phyloP scores from a whole-genome alignment of 2,888 invertebrate genomes.

The Archaeoteleia sp. region DNA sequence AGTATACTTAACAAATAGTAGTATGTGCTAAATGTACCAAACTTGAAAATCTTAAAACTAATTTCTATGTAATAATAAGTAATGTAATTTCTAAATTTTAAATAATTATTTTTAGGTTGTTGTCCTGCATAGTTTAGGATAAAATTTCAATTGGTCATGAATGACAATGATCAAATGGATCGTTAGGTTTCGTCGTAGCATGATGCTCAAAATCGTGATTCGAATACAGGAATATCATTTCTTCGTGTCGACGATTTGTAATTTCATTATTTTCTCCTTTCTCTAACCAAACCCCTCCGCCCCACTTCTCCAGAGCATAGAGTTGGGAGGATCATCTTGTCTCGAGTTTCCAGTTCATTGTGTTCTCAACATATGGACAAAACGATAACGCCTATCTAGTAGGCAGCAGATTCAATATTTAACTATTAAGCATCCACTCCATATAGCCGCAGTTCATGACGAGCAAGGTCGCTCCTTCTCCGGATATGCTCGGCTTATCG shows the following conservation, averaged over 20 bases:
- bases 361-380: slow-evolving; percentile 4
- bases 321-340: slow-evolving; percentile 1
- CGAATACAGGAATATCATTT: background rate
- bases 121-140: background rate
- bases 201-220: background rate
- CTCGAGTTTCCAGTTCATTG: slow-evolving; percentile 20
- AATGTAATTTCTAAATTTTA: too few species aligned
- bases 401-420: slow-evolving; percentile 58
- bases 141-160: background rate
- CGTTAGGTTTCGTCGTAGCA: too few species aligned
- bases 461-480: slow-evolving; percentile 52
- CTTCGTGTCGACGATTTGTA: background rate
- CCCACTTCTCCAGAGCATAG: too few species aligned
- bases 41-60: too few species aligned
- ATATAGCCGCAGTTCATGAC: slow-evolving; percentile 38
- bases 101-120: too few species aligned
- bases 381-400: slow-evolving; percentile 54
- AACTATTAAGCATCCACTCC: slow-evolving; percentile 40
- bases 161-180: slow-evolving; percentile 7
- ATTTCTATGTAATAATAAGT: too few species aligned
- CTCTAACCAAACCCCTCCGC: too few species aligned
- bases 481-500: slow-evolving; percentile 48
- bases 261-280: background rate
- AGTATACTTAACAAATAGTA: too few species aligned
- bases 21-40: too few species aligned